Conservation (phyloP, 2,797 vertebrate genomes). For the Scolopax rusticola region DNA sequence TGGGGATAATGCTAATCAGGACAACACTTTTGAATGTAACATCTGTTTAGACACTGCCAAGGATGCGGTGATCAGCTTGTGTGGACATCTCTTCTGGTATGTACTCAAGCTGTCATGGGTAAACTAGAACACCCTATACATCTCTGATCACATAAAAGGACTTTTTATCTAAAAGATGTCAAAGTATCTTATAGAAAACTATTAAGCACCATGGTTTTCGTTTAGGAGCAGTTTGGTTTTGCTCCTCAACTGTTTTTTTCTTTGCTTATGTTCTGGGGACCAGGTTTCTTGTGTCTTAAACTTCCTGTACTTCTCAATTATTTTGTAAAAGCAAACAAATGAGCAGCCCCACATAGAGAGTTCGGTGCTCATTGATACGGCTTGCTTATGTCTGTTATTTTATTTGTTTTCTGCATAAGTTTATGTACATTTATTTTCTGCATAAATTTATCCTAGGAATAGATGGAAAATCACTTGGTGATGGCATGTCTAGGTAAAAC, state of each 20-base stretch:
- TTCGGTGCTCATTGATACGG: not conserved
- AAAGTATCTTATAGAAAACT: not conserved
- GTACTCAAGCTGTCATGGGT: not conserved
- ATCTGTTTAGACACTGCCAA: slow-evolving; percentile 98
- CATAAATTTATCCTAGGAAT: not conserved
- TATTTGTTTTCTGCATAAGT: not conserved
- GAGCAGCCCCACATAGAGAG: not conserved
- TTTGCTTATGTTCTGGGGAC: not conserved
- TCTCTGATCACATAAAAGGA: not conserved
- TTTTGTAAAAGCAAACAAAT: slow-evolving; percentile 1
- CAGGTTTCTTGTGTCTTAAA: not conserved
- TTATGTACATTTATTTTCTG: not conserved
- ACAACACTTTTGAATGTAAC: slow-evolving; percentile 98
- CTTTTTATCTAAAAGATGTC: not conserved
- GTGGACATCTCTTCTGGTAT: slow-evolving; percentile 98
- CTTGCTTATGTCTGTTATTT: not conserved
- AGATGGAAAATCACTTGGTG: not conserved
- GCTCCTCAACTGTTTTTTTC: not conserved
- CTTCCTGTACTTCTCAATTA: not conserved
- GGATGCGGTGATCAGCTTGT: slow-evolving; percentile 97
- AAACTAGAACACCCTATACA: not conserved
- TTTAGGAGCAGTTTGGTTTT: not conserved
- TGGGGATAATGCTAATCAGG: slow-evolving; percentile 87
- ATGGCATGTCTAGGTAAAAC: not conserved
- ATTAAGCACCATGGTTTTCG: not conserved